These are phyloP conservation scores for Corythornis cristatus DNA, from an alignment of 2,113 vertebrate species.

Conservation along the genomic window DNA sequence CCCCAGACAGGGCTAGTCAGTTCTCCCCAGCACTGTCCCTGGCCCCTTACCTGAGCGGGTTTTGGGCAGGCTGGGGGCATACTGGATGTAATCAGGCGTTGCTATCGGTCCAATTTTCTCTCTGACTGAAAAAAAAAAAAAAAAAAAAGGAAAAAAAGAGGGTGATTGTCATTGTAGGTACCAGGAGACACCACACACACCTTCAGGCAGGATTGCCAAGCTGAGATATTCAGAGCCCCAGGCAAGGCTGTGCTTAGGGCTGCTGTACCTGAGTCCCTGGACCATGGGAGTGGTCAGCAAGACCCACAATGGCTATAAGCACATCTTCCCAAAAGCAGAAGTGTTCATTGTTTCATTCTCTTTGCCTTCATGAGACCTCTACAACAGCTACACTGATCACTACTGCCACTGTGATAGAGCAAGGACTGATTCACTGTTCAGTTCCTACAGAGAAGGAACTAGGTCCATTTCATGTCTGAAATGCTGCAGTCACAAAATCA, in stretches of 20 bases:
- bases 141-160: neutral
- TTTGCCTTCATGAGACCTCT: neutral
- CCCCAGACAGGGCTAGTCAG: neutral
- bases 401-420: neutral
- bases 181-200: neutral
- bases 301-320: neutral
- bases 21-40: neutral
- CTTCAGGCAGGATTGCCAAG: neutral
- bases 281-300: neutral
- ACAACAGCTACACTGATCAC: neutral
- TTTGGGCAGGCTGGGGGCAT: conserved; percentile 93
- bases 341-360: neutral
- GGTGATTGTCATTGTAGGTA: neutral
- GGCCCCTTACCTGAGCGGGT: conserved; percentile 89
- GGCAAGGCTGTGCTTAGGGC: neutral
- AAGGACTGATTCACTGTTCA: neutral
- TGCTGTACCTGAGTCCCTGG: neutral
- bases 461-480: neutral
- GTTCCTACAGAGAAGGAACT: neutral
- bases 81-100: conserved; percentile 95
- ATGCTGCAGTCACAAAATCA: neutral
- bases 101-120: conserved; percentile 97
- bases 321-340: neutral
- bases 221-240: neutral
- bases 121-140: conserved; percentile 79